Evolutionary conservation across 2,113 vertebrate species (phyloP).

Genomic region (Sapayoa aenigma): DNA sequence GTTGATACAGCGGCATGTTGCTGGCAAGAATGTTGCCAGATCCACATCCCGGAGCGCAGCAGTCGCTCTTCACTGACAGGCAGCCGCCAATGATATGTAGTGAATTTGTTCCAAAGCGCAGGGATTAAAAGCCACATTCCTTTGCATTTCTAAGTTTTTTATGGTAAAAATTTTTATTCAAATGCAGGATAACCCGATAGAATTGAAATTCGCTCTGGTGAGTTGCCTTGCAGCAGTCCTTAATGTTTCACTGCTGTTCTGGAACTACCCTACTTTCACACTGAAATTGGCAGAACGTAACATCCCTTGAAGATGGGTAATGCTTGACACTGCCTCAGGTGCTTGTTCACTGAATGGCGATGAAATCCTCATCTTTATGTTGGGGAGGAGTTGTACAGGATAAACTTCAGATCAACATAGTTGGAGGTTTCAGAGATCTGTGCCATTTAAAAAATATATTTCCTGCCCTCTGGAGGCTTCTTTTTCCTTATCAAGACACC

Average conservation of each 20-base stretch:
- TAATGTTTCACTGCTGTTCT: neutral
- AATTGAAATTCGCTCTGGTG: neutral
- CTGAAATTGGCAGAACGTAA: neutral
- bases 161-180: neutral
- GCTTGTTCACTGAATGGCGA: accelerated
- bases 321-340: neutral
- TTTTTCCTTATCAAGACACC: neutral
- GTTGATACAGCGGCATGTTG: accelerated
- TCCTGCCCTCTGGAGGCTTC: neutral
- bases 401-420: neutral
- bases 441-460: neutral
- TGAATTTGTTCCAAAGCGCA: neutral
- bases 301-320: neutral
- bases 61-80: neutral
- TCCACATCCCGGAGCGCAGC: neutral
- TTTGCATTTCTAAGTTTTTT: neutral
- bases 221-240: neutral
- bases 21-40: neutral
- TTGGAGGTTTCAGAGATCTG: neutral
- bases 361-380: neutral
- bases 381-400: neutral
- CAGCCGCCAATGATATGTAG: neutral
- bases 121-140: neutral
- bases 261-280: neutral
- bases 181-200: neutral